Conservation (phyloP, 2,888 invertebrate genomes). For the Augochlorella aurata region DNA sequence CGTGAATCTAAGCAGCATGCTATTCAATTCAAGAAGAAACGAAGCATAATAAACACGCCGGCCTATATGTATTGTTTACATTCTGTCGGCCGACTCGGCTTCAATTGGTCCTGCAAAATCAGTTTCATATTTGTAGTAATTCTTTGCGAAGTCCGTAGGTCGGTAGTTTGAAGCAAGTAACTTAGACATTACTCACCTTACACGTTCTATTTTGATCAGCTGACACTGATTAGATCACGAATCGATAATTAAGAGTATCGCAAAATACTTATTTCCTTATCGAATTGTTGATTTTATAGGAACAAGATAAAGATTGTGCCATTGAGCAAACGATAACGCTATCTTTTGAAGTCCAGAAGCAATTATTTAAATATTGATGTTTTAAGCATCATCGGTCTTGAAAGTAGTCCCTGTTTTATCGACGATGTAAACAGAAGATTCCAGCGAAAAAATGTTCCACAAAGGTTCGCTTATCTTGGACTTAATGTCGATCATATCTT, state of each 20-base stretch:
- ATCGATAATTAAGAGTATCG: too few relatives aligned
- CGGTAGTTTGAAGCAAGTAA: neutral
- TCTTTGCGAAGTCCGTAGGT: neutral
- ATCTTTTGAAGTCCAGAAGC: neutral
- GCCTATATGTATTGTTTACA: neutral
- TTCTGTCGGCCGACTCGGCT: neutral
- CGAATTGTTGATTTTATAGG: neutral
- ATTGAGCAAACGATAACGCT: neutral
- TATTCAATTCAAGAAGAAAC: neutral
- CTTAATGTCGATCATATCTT: too few relatives aligned
- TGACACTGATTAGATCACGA: neutral
- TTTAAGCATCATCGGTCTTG: neutral
- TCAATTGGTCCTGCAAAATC: neutral
- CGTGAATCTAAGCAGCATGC: neutral
- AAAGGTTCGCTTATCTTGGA: too few relatives aligned
- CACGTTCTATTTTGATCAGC: too few relatives aligned
- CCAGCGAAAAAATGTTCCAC: too few relatives aligned
- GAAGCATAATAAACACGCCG: neutral
- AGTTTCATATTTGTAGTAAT: neutral
- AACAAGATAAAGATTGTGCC: neutral
- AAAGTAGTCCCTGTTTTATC: slow-evolving; percentile 1
- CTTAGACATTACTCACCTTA: neutral
- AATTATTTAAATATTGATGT: neutral
- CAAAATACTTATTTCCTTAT: neutral
- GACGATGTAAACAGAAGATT: neutral